A percentile compares a stretch with the other conserved stretches of the same genome.
These are phyloP conservation scores for Centropus bengalensis DNA, from an alignment of 2,113 vertebrate species.

Conservation along the genomic window DNA sequence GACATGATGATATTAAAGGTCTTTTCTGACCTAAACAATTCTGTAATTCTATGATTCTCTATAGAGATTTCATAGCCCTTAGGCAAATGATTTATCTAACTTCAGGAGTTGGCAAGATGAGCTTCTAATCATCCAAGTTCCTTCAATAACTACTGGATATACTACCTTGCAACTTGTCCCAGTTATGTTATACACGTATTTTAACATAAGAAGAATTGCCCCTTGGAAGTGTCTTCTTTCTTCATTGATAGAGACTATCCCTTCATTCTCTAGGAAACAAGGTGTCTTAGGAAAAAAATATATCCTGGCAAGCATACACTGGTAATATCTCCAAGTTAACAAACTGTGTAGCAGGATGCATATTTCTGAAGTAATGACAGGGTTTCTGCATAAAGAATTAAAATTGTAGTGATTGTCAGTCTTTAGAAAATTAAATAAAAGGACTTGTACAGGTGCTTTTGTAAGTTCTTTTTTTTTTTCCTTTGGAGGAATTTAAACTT, in stretches of 20 bases:
- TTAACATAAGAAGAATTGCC: neutral
- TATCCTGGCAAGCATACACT: neutral
- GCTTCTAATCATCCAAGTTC: neutral
- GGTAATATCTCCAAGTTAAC: neutral
- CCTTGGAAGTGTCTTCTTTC: neutral
- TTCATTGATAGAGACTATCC: accelerated
- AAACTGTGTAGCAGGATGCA: neutral
- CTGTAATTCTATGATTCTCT: neutral
- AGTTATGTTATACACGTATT: too few relatives aligned
- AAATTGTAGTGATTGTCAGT: neutral
- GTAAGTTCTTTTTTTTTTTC: neutral
- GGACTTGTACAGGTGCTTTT: neutral
- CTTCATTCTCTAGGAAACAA: neutral
- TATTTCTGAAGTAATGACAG: neutral
- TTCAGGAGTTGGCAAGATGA: neutral
- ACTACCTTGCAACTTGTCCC: neutral
- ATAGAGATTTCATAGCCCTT: neutral
- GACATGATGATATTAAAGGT: too few relatives aligned
- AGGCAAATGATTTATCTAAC: neutral
- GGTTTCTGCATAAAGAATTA: neutral
- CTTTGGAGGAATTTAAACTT: neutral
- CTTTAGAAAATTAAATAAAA: neutral
- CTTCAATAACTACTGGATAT: neutral
- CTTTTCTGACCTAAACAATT: too few relatives aligned
- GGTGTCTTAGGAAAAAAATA: too few relatives aligned